Percentiles rank a stretch among this genome's conserved stretches.
Conservation (phyloP, 2,888 invertebrate genomes). For the Pollenia griseotomentosa region DNA sequence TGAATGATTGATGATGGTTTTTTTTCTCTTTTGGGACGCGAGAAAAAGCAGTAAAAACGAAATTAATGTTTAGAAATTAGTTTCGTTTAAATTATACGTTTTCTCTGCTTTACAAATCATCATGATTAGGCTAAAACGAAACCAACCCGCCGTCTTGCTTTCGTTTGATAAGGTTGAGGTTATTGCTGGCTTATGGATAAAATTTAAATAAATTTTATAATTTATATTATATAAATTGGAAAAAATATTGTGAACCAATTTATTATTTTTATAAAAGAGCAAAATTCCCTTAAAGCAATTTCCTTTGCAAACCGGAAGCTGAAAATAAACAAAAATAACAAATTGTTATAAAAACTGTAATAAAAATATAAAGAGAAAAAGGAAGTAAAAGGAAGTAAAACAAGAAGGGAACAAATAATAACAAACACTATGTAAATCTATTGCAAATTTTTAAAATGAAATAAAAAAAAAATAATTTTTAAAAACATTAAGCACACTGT, state of each 20-base stretch:
- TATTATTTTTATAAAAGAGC: constrained; percentile 20
- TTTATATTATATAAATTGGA: constrained; percentile 21
- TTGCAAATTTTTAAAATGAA: constrained; percentile 7
- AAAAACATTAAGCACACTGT: neutral
- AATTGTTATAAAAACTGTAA: constrained; percentile 39
- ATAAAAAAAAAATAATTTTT: neutral
- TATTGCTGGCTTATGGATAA: constrained; percentile 33
- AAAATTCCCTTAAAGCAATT: constrained; percentile 39
- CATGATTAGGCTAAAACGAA: constrained; percentile 34
- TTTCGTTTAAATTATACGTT: constrained; percentile 24
- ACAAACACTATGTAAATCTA: constrained; percentile 17
- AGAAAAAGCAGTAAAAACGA: constrained; percentile 25
- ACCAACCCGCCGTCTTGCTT: neutral
- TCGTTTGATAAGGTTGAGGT: constrained; percentile 1
- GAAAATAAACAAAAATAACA: constrained; percentile 58
- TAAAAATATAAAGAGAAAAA: constrained; percentile 7
- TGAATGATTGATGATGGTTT: constrained; percentile 20
- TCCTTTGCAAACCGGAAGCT: constrained; percentile 55
- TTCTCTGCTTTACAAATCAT: constrained; percentile 38
- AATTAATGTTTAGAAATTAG: neutral
- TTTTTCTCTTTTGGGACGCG: no score
- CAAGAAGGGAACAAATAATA: neutral
- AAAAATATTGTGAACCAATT: neutral
- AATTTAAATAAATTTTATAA: constrained; percentile 17
- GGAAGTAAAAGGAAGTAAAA: constrained; percentile 5